These are phyloP conservation scores for Sinosuthora webbiana DNA, from an alignment of 2,113 vertebrate genomes.

Conservation along the genomic window DNA sequence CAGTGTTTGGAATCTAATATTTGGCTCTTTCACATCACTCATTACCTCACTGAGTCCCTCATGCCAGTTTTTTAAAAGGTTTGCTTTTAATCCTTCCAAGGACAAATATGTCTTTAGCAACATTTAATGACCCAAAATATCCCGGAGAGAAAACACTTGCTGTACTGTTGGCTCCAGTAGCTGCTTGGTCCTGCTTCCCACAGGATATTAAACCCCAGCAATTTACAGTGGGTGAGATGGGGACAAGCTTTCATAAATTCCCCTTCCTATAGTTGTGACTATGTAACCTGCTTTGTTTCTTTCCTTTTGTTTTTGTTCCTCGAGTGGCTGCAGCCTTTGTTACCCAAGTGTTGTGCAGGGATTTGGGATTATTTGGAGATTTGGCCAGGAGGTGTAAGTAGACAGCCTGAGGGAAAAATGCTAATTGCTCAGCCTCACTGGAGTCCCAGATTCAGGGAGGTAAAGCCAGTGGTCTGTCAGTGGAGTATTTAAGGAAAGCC, in stretches of 20 bases:
- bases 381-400: neutral
- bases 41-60: neutral
- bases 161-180: neutral
- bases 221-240: neutral
- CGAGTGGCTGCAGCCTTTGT: neutral
- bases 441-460: neutral
- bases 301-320: neutral
- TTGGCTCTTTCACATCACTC: neutral
- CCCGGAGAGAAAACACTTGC: neutral
- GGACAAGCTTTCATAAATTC: neutral
- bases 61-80: neutral
- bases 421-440: neutral
- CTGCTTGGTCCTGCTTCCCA: neutral
- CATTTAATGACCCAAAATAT: neutral
- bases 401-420: neutral
- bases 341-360: neutral
- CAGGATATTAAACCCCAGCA: neutral
- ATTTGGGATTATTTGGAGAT: neutral
- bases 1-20: neutral
- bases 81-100: slow-evolving; percentile 1
- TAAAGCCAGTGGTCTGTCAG: neutral
- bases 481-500: neutral
- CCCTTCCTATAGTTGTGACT: neutral
- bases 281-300: neutral
- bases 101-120: neutral